Conservation (phyloP, 2,113 vertebrate genomes). For the Silurus asotus region DNA sequence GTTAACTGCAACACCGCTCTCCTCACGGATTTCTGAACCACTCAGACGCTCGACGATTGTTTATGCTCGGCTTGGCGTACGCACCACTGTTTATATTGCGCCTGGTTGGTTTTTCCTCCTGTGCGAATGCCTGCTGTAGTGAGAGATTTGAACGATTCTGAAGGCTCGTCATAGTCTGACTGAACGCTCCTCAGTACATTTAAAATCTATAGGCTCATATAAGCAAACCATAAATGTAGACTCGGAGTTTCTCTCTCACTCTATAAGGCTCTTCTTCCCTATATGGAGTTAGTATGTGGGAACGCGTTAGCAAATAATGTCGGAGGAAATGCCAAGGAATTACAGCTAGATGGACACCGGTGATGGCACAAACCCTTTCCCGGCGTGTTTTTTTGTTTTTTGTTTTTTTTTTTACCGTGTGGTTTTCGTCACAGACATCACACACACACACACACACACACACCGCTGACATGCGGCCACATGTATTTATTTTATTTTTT, state of each 20-base stretch:
- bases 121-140: background rate
- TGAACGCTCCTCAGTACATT: background rate
- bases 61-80: background rate
- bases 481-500: background rate
- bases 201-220: background rate
- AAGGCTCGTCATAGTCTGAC: background rate
- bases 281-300: slow-evolving; percentile 65
- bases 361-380: background rate
- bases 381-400: background rate
- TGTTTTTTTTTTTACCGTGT: background rate
- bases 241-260: background rate
- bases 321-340: slow-evolving; percentile 63
- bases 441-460: background rate
- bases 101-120: background rate
- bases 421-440: background rate
- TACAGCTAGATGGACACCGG: slow-evolving; percentile 45
- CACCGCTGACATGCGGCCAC: background rate
- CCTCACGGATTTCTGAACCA: background rate
- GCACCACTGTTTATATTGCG: slow-evolving; percentile 5
- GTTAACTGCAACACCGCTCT: slow-evolving; percentile 15
- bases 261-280: slow-evolving; percentile 61
- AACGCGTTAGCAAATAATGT: slow-evolving; percentile 54
- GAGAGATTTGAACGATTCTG: background rate
- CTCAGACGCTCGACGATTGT: background rate
- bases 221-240: background rate